Evolutionary conservation across 2,888 invertebrate genomes (phyloP), one percentile per base, ranked within the genome.

Genomic region (Tupiocoris notatus): DNA sequence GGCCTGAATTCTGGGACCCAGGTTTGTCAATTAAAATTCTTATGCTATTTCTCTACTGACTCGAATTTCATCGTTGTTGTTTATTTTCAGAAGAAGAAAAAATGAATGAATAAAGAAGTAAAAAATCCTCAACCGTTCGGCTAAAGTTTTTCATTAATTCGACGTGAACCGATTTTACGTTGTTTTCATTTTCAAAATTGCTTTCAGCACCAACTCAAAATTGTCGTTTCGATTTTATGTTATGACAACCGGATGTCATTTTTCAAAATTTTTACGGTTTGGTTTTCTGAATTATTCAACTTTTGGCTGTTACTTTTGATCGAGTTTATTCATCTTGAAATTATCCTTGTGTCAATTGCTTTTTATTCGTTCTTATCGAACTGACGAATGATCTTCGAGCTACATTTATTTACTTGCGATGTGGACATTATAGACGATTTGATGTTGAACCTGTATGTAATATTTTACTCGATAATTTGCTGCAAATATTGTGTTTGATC

Each of bases 1-100:
- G 80, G 79, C 80, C 79, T 80, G 80, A 80, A 79, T 79, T 80
- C 79, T 80, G 80, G 80, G 80, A 80, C 79, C 79, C 80, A 80
- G 80, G 80, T 80, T 80, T 79, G 80, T 64, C 58, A 66, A 64
- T 73, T 63, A 22, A 57, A 21, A 24, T 22, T 71, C 67, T 65
- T 58, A 62, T 62, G n/a, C 22, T 74, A 0, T 18, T 59, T n/a
- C 7, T 18, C 59, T 9, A 18, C 20, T 59, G 3, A n/a, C 59
- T 59, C 59, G n/a, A 59, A 18, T 59, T 59, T 59, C 59, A 39
- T 39, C 39, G 39, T 39, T 39, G 3, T 39, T 74, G 39, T 57
- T 20, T 76, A 1, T 1, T 1, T 22, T 71, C 39, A 12, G 12
- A 39, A 39, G 12, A 39, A 39, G 7, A 7, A 57, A 73, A n/a